Percentiles rank a stretch among this genome's conserved stretches.
Conservation (phyloP, 2,113 vertebrate species). For the Noturus placidus region DNA sequence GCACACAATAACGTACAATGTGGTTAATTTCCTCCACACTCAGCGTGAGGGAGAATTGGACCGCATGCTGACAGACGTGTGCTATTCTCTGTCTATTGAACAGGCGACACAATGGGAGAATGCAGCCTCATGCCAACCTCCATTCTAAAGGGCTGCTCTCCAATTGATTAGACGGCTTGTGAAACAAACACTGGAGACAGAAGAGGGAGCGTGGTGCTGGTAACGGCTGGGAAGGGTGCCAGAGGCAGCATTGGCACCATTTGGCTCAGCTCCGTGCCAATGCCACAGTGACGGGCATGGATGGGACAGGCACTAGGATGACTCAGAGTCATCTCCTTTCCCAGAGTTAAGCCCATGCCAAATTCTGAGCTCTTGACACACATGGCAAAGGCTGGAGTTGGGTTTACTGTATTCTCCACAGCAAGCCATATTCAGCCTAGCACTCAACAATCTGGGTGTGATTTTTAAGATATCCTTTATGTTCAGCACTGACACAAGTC, state of each 20-base stretch:
- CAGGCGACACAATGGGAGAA: constrained; percentile 67
- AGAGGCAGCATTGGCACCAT: constrained; percentile 43
- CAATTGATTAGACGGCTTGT: constrained; percentile 75
- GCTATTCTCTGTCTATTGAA: constrained; percentile 65
- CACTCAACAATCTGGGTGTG: not conserved
- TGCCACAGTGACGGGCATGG: constrained; percentile 27
- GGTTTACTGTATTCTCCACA: not conserved
- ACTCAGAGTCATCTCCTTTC: constrained; percentile 36
- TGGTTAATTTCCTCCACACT: constrained; percentile 66
- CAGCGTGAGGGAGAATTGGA: constrained; percentile 56
- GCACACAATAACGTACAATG: constrained; percentile 66
- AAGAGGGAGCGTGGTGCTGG: constrained; percentile 62
- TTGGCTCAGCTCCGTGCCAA: constrained; percentile 33
- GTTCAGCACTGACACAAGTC: not conserved
- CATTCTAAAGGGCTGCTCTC: constrained; percentile 70
- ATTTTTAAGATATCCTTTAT: constrained; percentile 12
- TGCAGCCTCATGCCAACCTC: constrained; percentile 67
- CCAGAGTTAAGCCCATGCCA: constrained; percentile 27
- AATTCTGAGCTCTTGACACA: constrained; percentile 20
- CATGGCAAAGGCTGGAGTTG: constrained; percentile 25
- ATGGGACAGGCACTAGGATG: constrained; percentile 35
- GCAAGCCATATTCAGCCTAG: constrained; percentile 10
- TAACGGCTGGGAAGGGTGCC: constrained; percentile 69
- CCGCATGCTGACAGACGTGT: constrained; percentile 65
- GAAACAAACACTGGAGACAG: constrained; percentile 74